phyloP scores from a whole-genome alignment of 2,888 invertebrate species.

The Thera obeliscata region DNA sequence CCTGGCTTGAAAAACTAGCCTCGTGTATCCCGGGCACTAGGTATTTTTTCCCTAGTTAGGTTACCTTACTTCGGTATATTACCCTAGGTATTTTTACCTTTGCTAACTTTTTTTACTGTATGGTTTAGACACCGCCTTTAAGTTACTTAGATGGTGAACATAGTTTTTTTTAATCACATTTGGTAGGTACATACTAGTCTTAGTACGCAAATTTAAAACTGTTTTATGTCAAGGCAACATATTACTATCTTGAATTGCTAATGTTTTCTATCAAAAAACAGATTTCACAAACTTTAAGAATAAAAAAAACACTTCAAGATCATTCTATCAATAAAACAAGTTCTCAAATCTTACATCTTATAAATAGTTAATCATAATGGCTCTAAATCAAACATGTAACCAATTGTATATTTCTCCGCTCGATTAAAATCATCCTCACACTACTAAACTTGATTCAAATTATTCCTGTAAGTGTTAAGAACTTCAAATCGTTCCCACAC shows the following conservation, averaged over 20 bases:
- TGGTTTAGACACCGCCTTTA: too few species aligned
- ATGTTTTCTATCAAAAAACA: neutral
- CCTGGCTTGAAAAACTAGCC: too few species aligned
- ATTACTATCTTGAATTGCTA: neutral
- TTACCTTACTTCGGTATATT: neutral
- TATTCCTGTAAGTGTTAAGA: neutral
- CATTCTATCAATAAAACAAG: neutral
- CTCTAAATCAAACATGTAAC: neutral
- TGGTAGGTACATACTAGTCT: neutral
- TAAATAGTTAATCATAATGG: neutral
- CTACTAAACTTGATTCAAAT: constrained; percentile 4
- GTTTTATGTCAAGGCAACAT: neutral
- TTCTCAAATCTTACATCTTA: neutral
- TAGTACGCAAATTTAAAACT: neutral
- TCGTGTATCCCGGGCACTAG: neutral
- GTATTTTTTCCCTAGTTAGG: constrained; percentile 3
- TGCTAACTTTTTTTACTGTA: too few species aligned
- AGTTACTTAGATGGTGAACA: too few species aligned
- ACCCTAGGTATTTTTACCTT: neutral
- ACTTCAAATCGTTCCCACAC: constrained; percentile 11
- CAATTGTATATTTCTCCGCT: neutral
- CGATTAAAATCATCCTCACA: neutral
- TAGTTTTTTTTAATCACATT: neutral
- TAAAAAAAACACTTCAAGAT: neutral
- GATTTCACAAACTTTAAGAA: neutral